These are phyloP conservation scores for Fopius arisanus DNA, from an alignment of 1,140 invertebrate species.

Conservation along the genomic window DNA sequence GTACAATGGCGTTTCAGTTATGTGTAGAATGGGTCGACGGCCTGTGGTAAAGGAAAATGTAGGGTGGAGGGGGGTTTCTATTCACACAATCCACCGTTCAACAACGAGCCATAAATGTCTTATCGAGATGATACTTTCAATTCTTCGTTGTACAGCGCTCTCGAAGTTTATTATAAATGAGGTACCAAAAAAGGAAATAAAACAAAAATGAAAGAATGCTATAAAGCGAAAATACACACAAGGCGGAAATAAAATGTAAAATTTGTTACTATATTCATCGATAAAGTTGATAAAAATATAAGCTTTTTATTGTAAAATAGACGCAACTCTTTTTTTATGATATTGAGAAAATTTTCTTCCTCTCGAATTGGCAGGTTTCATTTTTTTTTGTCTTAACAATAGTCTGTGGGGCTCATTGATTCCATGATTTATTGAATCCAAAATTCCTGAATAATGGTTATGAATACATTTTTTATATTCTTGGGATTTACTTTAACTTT, in stretches of 20 bases:
- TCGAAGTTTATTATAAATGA: constrained; percentile 26
- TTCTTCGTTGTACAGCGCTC: constrained; percentile 8
- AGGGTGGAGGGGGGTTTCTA: neutral
- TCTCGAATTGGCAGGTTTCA: constrained; percentile 32
- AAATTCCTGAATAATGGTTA: neutral
- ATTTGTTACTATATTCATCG: constrained; percentile 48
- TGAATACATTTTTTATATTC: neutral
- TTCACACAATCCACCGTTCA: constrained; percentile 25
- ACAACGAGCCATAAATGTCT: constrained; percentile 22
- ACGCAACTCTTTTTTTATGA: constrained; percentile 35
- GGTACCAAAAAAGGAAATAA: constrained; percentile 31
- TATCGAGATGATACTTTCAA: constrained; percentile 27
- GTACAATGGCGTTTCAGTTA: constrained; percentile 34
- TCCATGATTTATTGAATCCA: neutral
- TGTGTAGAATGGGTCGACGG: constrained; percentile 24
- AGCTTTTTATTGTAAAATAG: constrained; percentile 40
- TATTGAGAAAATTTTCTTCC: constrained; percentile 10
- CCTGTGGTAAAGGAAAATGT: neutral
- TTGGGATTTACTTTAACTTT: neutral
- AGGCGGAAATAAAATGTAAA: constrained; percentile 40
- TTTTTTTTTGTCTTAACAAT: neutral
- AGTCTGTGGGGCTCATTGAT: neutral
- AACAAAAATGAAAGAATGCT: constrained; percentile 17
- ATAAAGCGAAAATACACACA: constrained; percentile 1
- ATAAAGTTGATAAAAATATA: constrained; percentile 39